Percentiles rank a stretch among this genome's conserved stretches.
These are phyloP conservation scores for Ochropleura plecta DNA, from an alignment of 2,888 invertebrate species.

Conservation along the genomic window DNA sequence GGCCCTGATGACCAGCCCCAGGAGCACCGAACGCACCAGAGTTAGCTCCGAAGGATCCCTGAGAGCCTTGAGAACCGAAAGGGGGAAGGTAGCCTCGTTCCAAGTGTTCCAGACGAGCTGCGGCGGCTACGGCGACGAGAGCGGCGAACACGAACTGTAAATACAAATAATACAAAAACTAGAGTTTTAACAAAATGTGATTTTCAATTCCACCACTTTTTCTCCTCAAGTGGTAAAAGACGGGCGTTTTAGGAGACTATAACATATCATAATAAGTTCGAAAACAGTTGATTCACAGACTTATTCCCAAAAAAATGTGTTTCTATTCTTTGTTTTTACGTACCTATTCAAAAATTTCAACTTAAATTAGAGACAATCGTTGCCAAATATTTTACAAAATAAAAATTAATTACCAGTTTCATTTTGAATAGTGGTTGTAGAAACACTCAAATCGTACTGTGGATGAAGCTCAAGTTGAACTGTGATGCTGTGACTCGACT, in stretches of 20 bases:
- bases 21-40: constrained; percentile 54
- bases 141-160: constrained; percentile 81
- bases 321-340: too few species aligned
- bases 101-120: constrained; percentile 84
- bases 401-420: constrained; percentile 83
- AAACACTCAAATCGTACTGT: constrained; percentile 51
- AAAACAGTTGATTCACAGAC: neutral
- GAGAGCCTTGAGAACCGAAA: constrained; percentile 59
- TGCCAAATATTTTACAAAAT: constrained; percentile 14
- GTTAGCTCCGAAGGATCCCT: constrained; percentile 51
- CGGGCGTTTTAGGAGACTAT: neutral
- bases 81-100: constrained; percentile 86
- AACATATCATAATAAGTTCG: neutral
- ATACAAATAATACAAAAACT: neutral
- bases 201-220: neutral
- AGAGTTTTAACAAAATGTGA: neutral
- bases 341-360: neutral
- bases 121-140: constrained; percentile 80
- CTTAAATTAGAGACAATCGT: neutral
- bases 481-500: constrained; percentile 74
- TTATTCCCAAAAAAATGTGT: neutral
- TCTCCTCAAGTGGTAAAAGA: neutral
- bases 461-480: constrained; percentile 73
- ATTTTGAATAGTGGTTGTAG: constrained; percentile 73
- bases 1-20: constrained; percentile 19